Evolutionary conservation across 2,888 invertebrate species (phyloP), one percentile per base, ranked within the genome.

Genomic region (Onthophagus sagittarius): DNA sequence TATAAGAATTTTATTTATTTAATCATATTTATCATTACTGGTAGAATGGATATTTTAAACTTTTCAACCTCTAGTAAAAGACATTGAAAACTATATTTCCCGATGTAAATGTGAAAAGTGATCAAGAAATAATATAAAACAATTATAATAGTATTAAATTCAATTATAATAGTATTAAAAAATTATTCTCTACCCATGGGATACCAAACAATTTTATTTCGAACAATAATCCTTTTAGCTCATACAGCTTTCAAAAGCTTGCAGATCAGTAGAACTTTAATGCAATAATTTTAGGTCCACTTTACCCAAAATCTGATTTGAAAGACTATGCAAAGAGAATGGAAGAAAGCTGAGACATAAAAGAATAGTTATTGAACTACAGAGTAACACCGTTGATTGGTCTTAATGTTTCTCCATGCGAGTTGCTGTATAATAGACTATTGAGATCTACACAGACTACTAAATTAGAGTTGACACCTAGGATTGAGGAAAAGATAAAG

Each of bases 141-240:
- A n/a, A n/a, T n/a, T n/a, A n/a, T n/a, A n/a, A n/a, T n/a, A n/a
- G n/a, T n/a, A n/a, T n/a, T n/a, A 11, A 13, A 33, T 67, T 75
- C 63, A 23, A 67, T 77, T 6, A 77, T 77, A 23, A 39, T 5
- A 7, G 74, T 74, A 67, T 73, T 79, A 76, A 77, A 71, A 62
- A 65, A 39, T 70, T 79, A 11, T 79, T 79, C 75, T 63, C 77
- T 63, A 71, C 73, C 15, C 73, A 76, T 76, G 78, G 77, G 5
- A 76, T 76, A 72, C 78, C 77, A 32, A 74, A 74, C 71, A 31
- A 71, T 63, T 65, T 79, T 3, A 74, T 78, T 15, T 71, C 73
- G 14, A 77, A 79, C 63, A 80, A 78, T 70, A 77, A 77, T 74
- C 79, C 79, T 15, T 73, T 39, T 63, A 69, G 39, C 3, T 69